Conservation (phyloP, 2,113 vertebrate genomes). For the Dunckerocampus dactyliophorus region DNA sequence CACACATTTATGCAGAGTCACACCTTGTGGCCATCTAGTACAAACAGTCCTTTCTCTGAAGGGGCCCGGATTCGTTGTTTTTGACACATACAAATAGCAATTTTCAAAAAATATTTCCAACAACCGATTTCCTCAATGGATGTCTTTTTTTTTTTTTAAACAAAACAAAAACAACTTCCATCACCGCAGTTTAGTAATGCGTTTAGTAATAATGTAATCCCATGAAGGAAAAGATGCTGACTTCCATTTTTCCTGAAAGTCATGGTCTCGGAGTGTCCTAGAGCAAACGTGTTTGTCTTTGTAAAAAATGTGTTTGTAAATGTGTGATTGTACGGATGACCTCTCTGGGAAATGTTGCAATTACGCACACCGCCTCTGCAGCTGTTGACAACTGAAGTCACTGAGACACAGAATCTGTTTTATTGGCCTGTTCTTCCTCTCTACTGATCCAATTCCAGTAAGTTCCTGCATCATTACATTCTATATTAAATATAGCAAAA, state of each 20-base stretch:
- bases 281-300: neutral
- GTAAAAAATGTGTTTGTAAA: neutral
- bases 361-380: neutral
- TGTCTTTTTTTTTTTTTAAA: neutral
- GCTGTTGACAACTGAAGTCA: neutral
- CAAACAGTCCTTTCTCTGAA: slow-evolving; percentile 33
- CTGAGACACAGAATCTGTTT: neutral
- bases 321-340: neutral
- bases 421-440: neutral
- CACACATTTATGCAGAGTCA: slow-evolving; percentile 45
- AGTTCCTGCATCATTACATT: neutral
- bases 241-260: neutral
- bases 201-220: neutral
- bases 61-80: neutral
- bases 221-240: neutral
- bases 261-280: neutral
- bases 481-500: too few relatives aligned
- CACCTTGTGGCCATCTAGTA: slow-evolving; percentile 36
- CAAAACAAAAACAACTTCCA: neutral
- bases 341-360: neutral
- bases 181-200: neutral
- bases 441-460: neutral
- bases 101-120: slow-evolving; percentile 1
- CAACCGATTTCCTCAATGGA: neutral
- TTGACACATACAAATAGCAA: slow-evolving; percentile 2